phyloP scores from a whole-genome alignment of 64 coral and sea anemone genomes.

The Montipora capricornis region DNA sequence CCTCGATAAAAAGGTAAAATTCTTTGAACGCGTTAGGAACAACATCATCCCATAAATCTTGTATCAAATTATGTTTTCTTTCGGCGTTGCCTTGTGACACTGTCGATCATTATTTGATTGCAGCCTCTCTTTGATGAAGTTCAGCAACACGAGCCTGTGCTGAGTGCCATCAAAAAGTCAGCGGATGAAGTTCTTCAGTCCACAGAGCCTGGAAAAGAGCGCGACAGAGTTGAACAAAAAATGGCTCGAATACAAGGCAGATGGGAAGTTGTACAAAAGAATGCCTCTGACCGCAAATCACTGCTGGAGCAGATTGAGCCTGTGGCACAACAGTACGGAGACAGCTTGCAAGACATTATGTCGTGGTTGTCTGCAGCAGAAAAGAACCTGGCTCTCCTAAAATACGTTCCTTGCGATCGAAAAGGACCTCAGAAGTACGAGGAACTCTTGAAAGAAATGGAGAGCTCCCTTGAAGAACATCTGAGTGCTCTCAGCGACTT shows the following conservation, averaged over 20 bases:
- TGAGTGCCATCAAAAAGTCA: conserved; percentile 68
- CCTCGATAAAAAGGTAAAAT: too few relatives aligned
- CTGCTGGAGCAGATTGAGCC: conserved; percentile 86
- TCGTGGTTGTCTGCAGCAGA: conserved; percentile 72
- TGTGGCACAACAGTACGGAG: conserved; percentile 70
- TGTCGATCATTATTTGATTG: background rate
- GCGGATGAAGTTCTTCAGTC: conserved; percentile 80
- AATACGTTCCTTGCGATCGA: conserved; percentile 82
- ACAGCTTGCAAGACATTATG: conserved; percentile 58
- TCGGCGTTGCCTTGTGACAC: background rate
- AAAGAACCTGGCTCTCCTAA: conserved; percentile 63
- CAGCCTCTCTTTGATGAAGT: conserved; percentile 89
- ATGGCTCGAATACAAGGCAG: conserved; percentile 65
- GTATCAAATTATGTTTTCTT: background rate
- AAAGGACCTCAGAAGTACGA: conserved; percentile 78
- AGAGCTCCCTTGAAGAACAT: conserved; percentile 57
- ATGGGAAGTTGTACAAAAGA: conserved; percentile 90
- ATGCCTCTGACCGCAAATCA: conserved; percentile 66
- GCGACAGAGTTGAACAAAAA: conserved; percentile 76
- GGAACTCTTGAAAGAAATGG: conserved; percentile 79
- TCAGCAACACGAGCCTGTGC: conserved; percentile 82
- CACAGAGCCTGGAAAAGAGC: conserved; percentile 78
- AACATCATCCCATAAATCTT: too few relatives aligned
- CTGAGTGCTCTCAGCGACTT: conserved; percentile 50
- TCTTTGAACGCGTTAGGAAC: too few relatives aligned